A percentile compares a stretch with the other conserved stretches of the same genome.
phyloP scores from a whole-genome alignment of 2,113 vertebrate species.

The Grallaria varia region DNA sequence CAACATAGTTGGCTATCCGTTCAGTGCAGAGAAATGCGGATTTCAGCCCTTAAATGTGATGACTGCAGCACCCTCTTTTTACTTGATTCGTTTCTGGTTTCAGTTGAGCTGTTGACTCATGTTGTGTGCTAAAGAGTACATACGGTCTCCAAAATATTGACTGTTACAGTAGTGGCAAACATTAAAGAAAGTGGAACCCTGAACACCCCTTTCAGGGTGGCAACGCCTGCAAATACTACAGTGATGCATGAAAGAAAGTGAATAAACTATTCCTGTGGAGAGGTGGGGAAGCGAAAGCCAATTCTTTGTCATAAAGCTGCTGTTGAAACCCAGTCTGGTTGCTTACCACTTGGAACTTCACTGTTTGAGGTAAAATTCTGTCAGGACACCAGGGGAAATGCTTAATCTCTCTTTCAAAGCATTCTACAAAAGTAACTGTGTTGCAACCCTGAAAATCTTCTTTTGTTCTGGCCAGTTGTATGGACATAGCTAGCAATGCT shows the following conservation, averaged over 20 bases:
- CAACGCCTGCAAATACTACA: background rate
- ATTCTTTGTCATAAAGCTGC: background rate
- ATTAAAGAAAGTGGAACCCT: background rate
- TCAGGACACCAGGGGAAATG: background rate
- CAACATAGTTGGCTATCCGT: background rate
- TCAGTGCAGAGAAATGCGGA: background rate
- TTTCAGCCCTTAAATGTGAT: background rate
- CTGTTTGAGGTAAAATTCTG: background rate
- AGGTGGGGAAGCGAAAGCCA: background rate
- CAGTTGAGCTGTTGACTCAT: background rate
- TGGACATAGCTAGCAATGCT: background rate
- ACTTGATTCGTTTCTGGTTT: background rate
- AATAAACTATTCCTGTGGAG: background rate
- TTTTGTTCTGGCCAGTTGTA: background rate
- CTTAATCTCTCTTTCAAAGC: background rate
- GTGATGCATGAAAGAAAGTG: background rate
- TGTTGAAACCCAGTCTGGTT: background rate
- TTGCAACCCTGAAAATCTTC: background rate
- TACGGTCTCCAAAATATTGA: background rate
- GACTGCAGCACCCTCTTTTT: background rate
- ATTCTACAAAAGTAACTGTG: background rate
- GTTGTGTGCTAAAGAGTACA: rapidly evolving
- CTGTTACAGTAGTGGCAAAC: background rate
- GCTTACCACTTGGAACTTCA: background rate
- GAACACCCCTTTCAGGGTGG: background rate